These are phyloP conservation scores for Pinna nobilis DNA, from an alignment of 1,140 invertebrate genomes.

Conservation along the genomic window DNA sequence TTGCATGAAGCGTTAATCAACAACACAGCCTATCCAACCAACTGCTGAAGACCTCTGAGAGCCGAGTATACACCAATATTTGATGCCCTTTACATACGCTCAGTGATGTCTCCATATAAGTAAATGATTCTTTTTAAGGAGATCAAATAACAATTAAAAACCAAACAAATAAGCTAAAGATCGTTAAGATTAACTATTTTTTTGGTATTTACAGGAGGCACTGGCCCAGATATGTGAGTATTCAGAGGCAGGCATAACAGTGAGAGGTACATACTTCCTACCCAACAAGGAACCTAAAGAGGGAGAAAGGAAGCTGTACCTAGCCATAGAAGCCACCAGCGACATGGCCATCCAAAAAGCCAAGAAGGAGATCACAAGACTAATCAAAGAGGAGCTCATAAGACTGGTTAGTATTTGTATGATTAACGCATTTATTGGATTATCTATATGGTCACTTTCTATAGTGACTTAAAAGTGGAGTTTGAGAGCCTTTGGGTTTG, in stretches of 20 bases:
- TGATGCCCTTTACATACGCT: too few species aligned
- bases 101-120: too few species aligned
- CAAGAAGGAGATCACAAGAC: constrained; percentile 97
- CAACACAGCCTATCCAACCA: too few species aligned
- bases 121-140: too few species aligned
- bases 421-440: neutral
- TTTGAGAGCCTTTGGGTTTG: too few species aligned
- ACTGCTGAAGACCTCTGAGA: too few species aligned
- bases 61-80: too few species aligned
- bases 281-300: constrained; percentile 81
- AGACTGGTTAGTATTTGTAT: constrained; percentile 84
- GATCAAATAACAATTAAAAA: too few species aligned
- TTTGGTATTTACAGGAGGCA: constrained; percentile 84
- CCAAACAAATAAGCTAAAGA: too few species aligned
- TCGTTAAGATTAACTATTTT: neutral
- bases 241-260: constrained; percentile 98
- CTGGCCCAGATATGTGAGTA: constrained; percentile 99
- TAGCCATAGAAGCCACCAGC: constrained; percentile 99
- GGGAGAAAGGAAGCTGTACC: constrained; percentile 96
- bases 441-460: neutral
- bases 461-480: neutral
- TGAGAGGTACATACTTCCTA: constrained; percentile 96
- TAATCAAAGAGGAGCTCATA: constrained; percentile 98
- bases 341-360: constrained; percentile 98
- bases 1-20: too few species aligned